phyloP scores from a whole-genome alignment of 23 tunicate genomes.

The Halocynthia aurantium region DNA sequence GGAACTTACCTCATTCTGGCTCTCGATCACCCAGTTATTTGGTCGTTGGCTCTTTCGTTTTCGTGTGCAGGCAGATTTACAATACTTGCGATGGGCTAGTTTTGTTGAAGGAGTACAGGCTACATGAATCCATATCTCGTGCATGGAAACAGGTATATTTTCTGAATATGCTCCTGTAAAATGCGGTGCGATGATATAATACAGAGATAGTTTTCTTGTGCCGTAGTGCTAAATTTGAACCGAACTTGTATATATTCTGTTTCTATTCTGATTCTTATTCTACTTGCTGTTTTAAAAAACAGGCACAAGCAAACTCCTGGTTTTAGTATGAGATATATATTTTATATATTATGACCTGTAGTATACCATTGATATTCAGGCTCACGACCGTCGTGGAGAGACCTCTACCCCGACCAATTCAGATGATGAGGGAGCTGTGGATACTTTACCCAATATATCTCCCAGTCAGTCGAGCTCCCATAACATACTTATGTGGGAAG shows the following conservation, averaged over 20 bases:
- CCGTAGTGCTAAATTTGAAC: not conserved
- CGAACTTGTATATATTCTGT: not conserved
- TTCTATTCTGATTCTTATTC: not conserved
- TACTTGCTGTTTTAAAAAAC: not conserved
- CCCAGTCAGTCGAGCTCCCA: slow-evolving; percentile 66
- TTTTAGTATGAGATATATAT: too few species aligned
- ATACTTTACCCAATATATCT: slow-evolving; percentile 37
- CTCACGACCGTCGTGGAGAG: slow-evolving; percentile 31
- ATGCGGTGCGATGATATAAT: too few species aligned
- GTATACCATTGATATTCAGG: not conserved
- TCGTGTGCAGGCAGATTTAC: slow-evolving; percentile 86
- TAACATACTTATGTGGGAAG: slow-evolving; percentile 44
- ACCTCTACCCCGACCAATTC: not conserved
- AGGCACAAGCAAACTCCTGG: too few species aligned
- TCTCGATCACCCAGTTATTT: slow-evolving; percentile 24
- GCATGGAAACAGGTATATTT: slow-evolving; percentile 75
- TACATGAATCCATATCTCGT: slow-evolving; percentile 56
- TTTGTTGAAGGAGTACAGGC: slow-evolving; percentile 51
- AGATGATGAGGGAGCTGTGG: slow-evolving; percentile 14
- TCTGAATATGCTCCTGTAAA: too few species aligned
- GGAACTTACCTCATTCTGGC: slow-evolving; percentile 21
- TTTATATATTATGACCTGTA: too few species aligned
- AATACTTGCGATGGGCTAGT: slow-evolving; percentile 80
- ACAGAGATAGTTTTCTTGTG: too few species aligned
- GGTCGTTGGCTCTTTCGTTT: slow-evolving; percentile 62